These are phyloP conservation scores for Hippotragus niger DNA, from an alignment of 2,113 vertebrate species.

Conservation along the genomic window DNA sequence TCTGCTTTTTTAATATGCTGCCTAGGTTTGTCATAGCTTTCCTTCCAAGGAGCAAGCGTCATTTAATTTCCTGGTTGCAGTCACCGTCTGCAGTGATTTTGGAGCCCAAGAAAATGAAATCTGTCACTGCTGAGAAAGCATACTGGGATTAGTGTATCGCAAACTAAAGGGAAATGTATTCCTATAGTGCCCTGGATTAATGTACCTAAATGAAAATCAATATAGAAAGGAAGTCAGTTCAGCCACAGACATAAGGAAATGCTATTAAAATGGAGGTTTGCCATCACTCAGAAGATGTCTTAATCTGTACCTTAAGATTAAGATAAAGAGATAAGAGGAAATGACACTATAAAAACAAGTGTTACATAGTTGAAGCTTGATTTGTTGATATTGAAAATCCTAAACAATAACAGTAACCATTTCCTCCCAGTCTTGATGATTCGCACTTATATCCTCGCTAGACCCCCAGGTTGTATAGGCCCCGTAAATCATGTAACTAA, in stretches of 20 bases:
- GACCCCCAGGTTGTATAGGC: background rate
- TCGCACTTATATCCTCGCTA: background rate
- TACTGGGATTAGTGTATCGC: background rate
- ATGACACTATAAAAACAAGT: background rate
- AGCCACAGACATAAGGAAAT: background rate
- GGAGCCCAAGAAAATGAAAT: background rate
- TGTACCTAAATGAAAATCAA: background rate
- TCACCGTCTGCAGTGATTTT: background rate
- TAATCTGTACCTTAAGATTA: background rate
- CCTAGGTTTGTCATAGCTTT: background rate
- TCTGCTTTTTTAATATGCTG: background rate
- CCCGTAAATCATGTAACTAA: background rate
- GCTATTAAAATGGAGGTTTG: background rate
- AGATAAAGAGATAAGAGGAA: background rate
- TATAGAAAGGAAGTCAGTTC: background rate
- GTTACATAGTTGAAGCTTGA: background rate
- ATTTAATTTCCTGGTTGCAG: background rate
- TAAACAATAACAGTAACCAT: background rate
- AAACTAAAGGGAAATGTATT: background rate
- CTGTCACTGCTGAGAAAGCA: background rate
- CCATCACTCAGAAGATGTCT: background rate
- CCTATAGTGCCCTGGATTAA: background rate
- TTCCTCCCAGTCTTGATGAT: background rate
- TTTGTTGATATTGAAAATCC: background rate
- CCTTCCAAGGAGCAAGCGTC: background rate